Base-by-base conservation (phyloP, 23 tunicate species). In the Diplosoma virens region DNA sequence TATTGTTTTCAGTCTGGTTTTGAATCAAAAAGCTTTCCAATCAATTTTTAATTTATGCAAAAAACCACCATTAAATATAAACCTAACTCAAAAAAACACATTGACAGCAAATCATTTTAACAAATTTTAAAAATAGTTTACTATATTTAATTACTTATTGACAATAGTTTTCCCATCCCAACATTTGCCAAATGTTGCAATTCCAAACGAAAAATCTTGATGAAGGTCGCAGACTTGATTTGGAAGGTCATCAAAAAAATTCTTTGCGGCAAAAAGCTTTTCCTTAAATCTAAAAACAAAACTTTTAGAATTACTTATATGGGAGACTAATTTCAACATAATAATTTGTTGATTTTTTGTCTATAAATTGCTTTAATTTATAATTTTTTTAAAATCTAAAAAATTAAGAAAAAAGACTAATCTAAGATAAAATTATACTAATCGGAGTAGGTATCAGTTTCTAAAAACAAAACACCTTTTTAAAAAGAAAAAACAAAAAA, bases 111-210 rank as follows among this genome's bases (percentile, higher is more conserved):
- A 30, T 24, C 23, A 32, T 7, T 25, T 25, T n/a, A 2, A 30
- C 75, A 23, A 46, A 47, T 30, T 5, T 5, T 7, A 37, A 1
- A 72, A 24, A 2, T 1, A 6, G 30, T 2, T 6, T 26, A 25
- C 4, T 22, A 2, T 63, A 5, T 69, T 21, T 11, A 28, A 56
- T 82, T 59, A 82, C 86, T 48, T 72, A 20, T 59, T 33, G 31
- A 58, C 68, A 21, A 84, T 84, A 25, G 52, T 37, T 24, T 55
- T 27, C 41, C 90, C 90, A 28, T 84, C 79, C 90, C 90, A 84
- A 61, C 90, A 84, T 11, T 21, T 33, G 0, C 75, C 75, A 14
- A 28, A 21, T 34, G 46, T 37, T 9, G 72, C 3, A 35, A 84
- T 79, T 48, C 55, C 46, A 26, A 77, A 63, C 3, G 77, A 59